Base-by-base conservation (phyloP, 2,888 invertebrate species). In the Digitonthophagus gazella region DNA sequence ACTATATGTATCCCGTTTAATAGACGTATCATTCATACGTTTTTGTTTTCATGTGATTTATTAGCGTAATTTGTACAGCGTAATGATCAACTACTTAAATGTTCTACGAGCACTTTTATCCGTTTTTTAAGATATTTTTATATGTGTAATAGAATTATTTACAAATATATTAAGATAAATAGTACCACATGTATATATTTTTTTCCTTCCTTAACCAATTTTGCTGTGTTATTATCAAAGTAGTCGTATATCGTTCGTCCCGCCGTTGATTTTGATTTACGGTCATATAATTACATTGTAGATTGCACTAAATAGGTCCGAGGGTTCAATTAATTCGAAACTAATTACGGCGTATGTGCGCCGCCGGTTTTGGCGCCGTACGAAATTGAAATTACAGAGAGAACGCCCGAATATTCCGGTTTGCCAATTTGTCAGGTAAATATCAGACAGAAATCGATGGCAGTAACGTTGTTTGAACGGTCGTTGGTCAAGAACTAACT, bases 1-100 rank as follows among this genome's bases (percentile, higher is more conserved):
- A 90, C 77, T 93, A 93, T 83, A 87, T 95, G 76, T 95, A 95
- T 84, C 93, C 94, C 72, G 95, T 96, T 75, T 95, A 87, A 88
- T 44, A 1, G 28, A 44, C 6, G 28, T 44, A 8, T 2, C 6
- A 5, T 44, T 44, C 8, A 44, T 44, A 44, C 28, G 11, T 44
- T 44, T 44, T 44, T 11, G 11, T 44, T 44, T 44, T 8, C 6
- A 44, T 44, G 28, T 44, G 28, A 44, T 44, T 44, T 44, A 44
- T 44, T 44, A 44, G 28, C 28, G 28, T 44, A 44, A 44, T 44
- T 44, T 44, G 28, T 44, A 44, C 28, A 44, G 28, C 28, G 28
- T 44, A 44, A 11, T 44, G 28, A 44, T 44, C 28, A 44, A 44
- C 11, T 44, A 44, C 28, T 44, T 44, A 44, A 44, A 44, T 44